Evolutionary conservation across 1,140 invertebrate species (phyloP).

Genomic region (Sarcophaga peregrina): DNA sequence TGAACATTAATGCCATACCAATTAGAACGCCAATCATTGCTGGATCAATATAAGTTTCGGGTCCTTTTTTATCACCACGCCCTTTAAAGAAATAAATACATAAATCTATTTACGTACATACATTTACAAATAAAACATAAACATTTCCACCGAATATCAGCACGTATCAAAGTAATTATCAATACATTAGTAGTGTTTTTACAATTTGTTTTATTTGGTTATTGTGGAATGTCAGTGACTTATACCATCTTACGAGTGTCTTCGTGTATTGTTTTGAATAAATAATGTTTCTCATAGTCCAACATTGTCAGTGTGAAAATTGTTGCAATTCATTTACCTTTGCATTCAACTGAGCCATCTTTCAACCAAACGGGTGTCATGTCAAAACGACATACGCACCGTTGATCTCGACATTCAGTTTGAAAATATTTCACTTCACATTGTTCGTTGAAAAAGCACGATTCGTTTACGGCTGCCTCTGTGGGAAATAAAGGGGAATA

Average conservation of each 20-base stretch:
- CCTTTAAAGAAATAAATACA: slow-evolving; percentile 49
- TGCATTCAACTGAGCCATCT: slow-evolving; percentile 77
- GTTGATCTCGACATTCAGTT: slow-evolving; percentile 81
- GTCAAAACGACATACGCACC: slow-evolving; percentile 82
- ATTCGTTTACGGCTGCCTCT: slow-evolving; percentile 82
- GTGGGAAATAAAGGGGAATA: slow-evolving; percentile 46
- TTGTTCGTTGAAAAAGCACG: slow-evolving; percentile 84
- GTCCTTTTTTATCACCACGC: slow-evolving; percentile 58
- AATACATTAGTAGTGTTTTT: no score
- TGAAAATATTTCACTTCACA: slow-evolving; percentile 76
- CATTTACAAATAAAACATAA: no score
- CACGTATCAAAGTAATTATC: no score
- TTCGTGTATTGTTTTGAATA: no score
- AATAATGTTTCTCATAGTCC: no score
- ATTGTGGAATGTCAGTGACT: no score
- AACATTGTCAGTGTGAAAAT: background rate
- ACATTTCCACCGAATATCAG: no score
- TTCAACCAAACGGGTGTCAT: slow-evolving; percentile 74
- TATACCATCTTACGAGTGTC: no score
- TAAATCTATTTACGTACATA: background rate
- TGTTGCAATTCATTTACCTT: slow-evolving; percentile 70
- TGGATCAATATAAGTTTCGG: slow-evolving; percentile 78
- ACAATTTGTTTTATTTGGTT: no score
- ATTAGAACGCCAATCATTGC: slow-evolving; percentile 91
- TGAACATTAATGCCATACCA: slow-evolving; percentile 91